Conservation (phyloP, 2,888 invertebrate species). For the Drosophila mulleri region DNA sequence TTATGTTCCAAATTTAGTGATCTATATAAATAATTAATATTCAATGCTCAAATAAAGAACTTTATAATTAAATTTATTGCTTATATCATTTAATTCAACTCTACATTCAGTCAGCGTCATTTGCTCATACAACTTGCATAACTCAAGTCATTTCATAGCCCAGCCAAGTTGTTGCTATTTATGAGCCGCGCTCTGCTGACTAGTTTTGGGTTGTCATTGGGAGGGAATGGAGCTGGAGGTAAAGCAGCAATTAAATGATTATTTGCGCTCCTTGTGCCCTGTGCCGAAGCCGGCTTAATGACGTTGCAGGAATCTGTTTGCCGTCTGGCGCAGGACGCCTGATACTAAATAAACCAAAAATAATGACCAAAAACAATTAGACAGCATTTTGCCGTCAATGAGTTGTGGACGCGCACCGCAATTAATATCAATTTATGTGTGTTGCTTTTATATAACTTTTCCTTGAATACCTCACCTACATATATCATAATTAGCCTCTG, state of each 20-base stretch:
- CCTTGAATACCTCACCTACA: slow-evolving; percentile 53
- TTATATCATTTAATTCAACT: not conserved
- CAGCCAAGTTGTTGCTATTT: slow-evolving; percentile 44
- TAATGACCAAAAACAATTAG: slow-evolving; percentile 74
- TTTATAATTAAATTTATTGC: not conserved
- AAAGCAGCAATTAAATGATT: slow-evolving; percentile 60
- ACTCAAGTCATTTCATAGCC: not conserved
- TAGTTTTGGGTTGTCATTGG: slow-evolving; percentile 19
- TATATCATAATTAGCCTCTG: slow-evolving; percentile 72
- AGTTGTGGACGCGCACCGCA: slow-evolving; percentile 56
- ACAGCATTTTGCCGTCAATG: slow-evolving; percentile 37
- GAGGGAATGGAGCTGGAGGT: slow-evolving; percentile 13
- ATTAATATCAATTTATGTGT: slow-evolving; percentile 76
- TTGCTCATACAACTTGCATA: not conserved
- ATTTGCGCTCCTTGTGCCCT: slow-evolving; percentile 49
- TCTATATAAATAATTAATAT: not conserved
- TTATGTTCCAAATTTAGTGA: too few relatives aligned
- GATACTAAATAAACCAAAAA: slow-evolving; percentile 28
- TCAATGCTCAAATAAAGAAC: too few relatives aligned
- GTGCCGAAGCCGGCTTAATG: slow-evolving; percentile 31
- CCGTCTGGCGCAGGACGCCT: slow-evolving; percentile 22
- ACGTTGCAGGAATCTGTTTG: slow-evolving; percentile 58
- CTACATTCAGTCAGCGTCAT: not conserved
- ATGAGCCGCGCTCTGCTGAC: slow-evolving; percentile 50
- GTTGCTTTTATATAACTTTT: slow-evolving; percentile 49